Evolutionary conservation across 2,797 vertebrate species (phyloP), one percentile per base, ranked within the genome.

Genomic region (Coluber constrictor): DNA sequence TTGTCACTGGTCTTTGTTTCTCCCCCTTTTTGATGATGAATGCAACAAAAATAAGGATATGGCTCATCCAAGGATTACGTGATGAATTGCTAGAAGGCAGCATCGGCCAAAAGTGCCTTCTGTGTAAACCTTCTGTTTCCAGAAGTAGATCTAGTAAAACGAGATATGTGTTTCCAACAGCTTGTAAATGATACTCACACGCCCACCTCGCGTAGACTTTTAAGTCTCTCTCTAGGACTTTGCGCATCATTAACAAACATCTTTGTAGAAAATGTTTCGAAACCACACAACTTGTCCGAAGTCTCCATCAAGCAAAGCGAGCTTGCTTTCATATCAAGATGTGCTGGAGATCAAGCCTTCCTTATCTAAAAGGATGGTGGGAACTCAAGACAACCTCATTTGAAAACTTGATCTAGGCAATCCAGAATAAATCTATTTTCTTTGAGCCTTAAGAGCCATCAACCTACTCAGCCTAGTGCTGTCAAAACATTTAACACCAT

Each of bases 41-140:
- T 92, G 95, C 89, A 96, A 96, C 96, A 96, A 96, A 96, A 94
- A 95, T 95, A 97, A 95, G 95, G 95, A 95, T 96, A 94, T 95
- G 94, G 94, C 95, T 94, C 96, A 94, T 92, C 94, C 94, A 92
- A 94, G 93, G 94, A 95, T 96, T 94, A 95, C 91, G 93, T 94
- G 96, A 97, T 95, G 93, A 97, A 96, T 92, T 94, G 94, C 94
- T 95, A 93, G 95, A 96, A 96, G 93, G 94, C 94, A 95, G 94
- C 88, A 9, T 11, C 6, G 13, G n/a, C n/a, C 20, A 18, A 47
- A 83, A 61, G 61, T n/a, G 47, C 37, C 74, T 47, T 83, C 37
- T 47, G 20, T 37, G 89, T 32, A 51, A 51, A 9, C 79, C 27
- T 70, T 15, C 23, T 47, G 54, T 29, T 27, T 32, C 32, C 92